Evolutionary conservation across 2,797 vertebrate species (phyloP).

Genomic region (Oreochromis grahami): DNA sequence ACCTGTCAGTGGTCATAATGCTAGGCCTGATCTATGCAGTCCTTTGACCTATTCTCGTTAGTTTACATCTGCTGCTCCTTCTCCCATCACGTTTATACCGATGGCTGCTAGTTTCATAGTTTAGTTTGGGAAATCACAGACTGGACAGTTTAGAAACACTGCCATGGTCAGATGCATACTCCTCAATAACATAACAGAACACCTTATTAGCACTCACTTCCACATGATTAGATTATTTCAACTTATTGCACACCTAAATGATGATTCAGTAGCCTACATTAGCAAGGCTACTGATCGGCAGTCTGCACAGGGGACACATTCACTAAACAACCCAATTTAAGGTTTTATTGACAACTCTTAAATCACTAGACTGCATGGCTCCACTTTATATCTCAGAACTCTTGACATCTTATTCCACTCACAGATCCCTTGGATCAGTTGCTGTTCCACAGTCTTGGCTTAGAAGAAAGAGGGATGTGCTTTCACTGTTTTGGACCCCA

Average conservation of each 20-base stretch:
- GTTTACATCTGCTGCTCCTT: not conserved
- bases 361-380: not conserved
- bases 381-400: not conserved
- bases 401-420: not conserved
- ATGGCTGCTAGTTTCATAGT: not conserved
- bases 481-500: not conserved
- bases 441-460: not conserved
- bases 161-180: not conserved
- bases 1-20: not conserved
- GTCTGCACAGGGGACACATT: not conserved
- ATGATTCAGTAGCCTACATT: not conserved
- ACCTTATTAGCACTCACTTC: not conserved
- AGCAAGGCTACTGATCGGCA: not conserved
- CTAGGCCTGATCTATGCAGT: not conserved
- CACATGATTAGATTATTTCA: not conserved
- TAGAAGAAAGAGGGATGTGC: not conserved
- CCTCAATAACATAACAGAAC: not conserved
- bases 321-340: not conserved
- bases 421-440: not conserved
- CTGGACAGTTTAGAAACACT: not conserved
- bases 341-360: not conserved
- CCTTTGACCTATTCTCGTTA: not conserved
- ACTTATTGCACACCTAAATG: not conserved
- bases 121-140: not conserved
- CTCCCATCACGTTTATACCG: not conserved